Evolutionary conservation across 2,113 vertebrate species (phyloP), one percentile per base, ranked within the genome.

Genomic region (Martes martes): DNA sequence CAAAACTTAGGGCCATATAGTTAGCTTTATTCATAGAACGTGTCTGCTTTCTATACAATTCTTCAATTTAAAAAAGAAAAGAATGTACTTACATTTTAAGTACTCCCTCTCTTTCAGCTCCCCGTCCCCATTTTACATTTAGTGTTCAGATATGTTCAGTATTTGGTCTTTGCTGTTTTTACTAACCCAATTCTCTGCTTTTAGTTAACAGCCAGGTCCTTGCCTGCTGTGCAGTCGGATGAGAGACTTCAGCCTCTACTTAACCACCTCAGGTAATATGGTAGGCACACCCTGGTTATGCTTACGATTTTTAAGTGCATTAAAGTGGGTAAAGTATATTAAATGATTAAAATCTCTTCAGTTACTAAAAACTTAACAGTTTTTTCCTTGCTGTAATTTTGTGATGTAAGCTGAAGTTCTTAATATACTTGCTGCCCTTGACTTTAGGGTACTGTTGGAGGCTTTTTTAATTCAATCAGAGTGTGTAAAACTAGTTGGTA

Each of bases 161-260:
- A 47, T 85, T 79, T 59, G 31, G 11, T 33, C 16, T 86, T 84
- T 50, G 67, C 18, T 36, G 15, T 73, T 87, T 59, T 84, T 96
- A 88, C 95, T 67, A 55, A 59, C 36, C 33, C 0, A 85, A 4
- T 33, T 97, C 14, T 98, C 98, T 98, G 74, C 31, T 99, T 99
- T 79, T 97, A 99, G 99, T 89, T 99, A 98, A 99, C 99, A 33
- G 99, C 99, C 69, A 98, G 99, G 97, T 99, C 99, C 0, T 98
- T 99, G 90, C 99, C 99, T 90, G 98, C 99, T 6, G 98, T 99
- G 97, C 99, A 99, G 97, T 99, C 99, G 96, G 99, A 99, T 69
- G 99, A 99, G 98, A 99, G 99, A 94, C 99, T 99, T n/a, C 99
- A 99, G 79, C 99, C 99, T 93, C 99, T 99, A 87, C 99, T 99